Evolutionary conservation across 1,140 invertebrate genomes (phyloP).

Genomic region (Drosophila busckii): DNA sequence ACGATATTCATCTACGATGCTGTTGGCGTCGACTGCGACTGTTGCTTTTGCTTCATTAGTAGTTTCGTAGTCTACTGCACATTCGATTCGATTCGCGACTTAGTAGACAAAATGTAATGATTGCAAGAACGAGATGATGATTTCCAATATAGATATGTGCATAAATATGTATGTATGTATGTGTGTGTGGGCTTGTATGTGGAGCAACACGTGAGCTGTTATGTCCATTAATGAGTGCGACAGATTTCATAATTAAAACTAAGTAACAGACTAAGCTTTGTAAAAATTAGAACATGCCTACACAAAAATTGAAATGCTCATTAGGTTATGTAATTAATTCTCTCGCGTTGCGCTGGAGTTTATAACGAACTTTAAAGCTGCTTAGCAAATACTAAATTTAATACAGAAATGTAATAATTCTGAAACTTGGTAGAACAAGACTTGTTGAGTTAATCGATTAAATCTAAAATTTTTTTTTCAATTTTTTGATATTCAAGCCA

Average conservation of each 20-base stretch:
- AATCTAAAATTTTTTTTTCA: too few species aligned
- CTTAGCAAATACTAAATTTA: too few species aligned
- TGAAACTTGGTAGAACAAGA: too few species aligned
- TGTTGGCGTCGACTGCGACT: neutral
- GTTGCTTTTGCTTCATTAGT: constrained; percentile 1
- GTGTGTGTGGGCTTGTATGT: constrained; percentile 2
- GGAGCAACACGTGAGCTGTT: constrained; percentile 13
- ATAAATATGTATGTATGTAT: too few species aligned
- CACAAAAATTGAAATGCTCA: too few species aligned
- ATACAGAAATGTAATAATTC: too few species aligned
- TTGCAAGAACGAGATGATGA: constrained; percentile 11
- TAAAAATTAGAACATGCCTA: neutral
- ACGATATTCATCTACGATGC: constrained; percentile 21
- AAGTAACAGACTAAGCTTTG: too few species aligned
- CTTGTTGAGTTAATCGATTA: too few species aligned
- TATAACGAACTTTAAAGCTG: too few species aligned
- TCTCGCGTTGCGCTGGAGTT: too few species aligned
- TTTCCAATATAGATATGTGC: constrained; percentile 7
- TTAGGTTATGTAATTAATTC: too few species aligned
- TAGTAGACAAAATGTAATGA: constrained; percentile 15
- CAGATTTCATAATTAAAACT: constrained; percentile 33
- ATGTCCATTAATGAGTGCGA: constrained; percentile 5
- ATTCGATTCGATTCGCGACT: constrained; percentile 21
- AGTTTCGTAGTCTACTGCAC: constrained; percentile 24
- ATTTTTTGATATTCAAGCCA: too few species aligned